Percentiles rank a stretch among this genome's conserved stretches.
These are phyloP conservation scores for Dendrocincla fuliginosa DNA, from an alignment of 2,797 vertebrate species.

Conservation along the genomic window DNA sequence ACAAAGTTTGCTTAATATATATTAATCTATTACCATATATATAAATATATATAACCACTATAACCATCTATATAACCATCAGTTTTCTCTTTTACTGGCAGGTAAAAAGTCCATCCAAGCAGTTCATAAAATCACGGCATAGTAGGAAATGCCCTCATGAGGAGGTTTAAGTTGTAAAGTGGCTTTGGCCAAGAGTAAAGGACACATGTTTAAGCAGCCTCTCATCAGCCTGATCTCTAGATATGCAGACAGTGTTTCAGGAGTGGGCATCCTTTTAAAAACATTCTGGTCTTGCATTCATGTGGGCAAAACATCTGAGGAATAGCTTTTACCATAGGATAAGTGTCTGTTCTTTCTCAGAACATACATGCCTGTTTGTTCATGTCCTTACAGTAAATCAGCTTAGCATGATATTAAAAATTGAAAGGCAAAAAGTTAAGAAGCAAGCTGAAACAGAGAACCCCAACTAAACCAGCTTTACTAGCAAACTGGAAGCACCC, in stretches of 20 bases:
- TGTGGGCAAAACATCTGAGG: neutral
- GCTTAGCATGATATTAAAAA: neutral
- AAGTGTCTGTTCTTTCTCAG: neutral
- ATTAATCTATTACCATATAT: neutral
- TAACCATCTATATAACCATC: neutral
- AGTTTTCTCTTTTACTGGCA: neutral
- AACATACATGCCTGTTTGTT: neutral
- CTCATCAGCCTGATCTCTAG: neutral
- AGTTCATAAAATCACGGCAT: neutral
- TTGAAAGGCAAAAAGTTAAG: neutral
- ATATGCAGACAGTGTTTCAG: neutral
- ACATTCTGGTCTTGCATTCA: neutral
- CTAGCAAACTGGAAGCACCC: neutral
- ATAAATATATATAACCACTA: neutral
- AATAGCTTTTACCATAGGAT: neutral
- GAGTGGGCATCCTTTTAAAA: neutral
- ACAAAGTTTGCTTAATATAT: neutral
- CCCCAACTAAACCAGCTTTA: neutral
- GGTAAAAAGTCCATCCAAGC: neutral
- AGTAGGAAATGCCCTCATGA: neutral
- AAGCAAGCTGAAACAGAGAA: neutral
- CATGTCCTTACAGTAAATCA: neutral
- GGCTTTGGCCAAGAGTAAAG: neutral
- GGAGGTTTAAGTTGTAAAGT: neutral
- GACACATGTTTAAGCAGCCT: neutral